These are phyloP conservation scores for Brachyistius frenatus DNA, from an alignment of 2,113 vertebrate genomes.

Conservation along the genomic window DNA sequence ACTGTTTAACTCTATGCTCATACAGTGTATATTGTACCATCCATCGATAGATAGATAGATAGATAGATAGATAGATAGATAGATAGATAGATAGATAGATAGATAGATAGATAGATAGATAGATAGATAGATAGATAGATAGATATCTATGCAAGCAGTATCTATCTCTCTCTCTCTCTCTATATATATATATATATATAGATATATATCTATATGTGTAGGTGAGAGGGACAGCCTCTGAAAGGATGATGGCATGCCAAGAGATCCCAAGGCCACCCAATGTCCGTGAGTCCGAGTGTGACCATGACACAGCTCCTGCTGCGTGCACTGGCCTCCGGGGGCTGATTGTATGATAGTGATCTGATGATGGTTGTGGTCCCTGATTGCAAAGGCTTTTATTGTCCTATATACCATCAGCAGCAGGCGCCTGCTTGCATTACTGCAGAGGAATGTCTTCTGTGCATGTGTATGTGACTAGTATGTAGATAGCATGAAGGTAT, in stretches of 20 bases:
- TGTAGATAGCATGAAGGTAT: not conserved
- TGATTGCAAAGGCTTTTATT: conserved; percentile 68
- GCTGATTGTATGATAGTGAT: conserved; percentile 62
- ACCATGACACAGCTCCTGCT: conserved; percentile 58
- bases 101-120: no score
- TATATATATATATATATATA: not conserved
- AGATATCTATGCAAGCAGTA: not conserved
- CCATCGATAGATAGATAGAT: no score
- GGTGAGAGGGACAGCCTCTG: conserved; percentile 10
- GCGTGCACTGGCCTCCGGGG: conserved; percentile 49
- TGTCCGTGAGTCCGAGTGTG: conserved; percentile 54
- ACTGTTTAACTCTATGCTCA: not conserved
- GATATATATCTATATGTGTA: not conserved
- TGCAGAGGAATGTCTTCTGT: conserved; percentile 14
- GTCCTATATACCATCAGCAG: conserved; percentile 57
- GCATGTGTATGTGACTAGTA: not conserved
- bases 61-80: no score
- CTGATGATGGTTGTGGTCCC: conserved; percentile 62
- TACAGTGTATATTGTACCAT: not conserved
- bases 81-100: no score
- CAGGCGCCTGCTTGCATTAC: conserved; percentile 21
- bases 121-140: no score
- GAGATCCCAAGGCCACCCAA: conserved; percentile 52
- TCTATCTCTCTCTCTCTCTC: not conserved
- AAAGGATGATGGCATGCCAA: conserved; percentile 45